These are phyloP conservation scores for Standfussiana lucernea DNA, from an alignment of 2,888 invertebrate genomes.

Conservation along the genomic window DNA sequence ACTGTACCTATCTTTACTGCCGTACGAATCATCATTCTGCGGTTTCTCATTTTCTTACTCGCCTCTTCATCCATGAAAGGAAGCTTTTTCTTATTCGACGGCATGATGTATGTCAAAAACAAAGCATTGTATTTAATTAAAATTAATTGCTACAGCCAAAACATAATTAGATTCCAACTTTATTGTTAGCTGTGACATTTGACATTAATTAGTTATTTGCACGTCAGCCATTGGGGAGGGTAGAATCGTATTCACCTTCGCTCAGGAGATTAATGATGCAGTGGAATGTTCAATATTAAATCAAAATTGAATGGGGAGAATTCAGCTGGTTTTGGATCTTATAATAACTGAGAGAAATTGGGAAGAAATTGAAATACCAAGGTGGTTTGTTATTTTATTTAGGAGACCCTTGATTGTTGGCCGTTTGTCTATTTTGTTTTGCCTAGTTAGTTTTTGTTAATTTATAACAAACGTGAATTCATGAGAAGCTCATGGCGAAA, in stretches of 20 bases:
- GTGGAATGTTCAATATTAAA: constrained; percentile 75
- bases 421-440: no score
- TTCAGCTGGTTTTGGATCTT: constrained; percentile 35
- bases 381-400: constrained; percentile 10
- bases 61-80: neutral
- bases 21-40: neutral
- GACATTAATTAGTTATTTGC: constrained; percentile 77
- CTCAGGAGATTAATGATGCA: constrained; percentile 75
- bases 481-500: no score
- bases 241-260: constrained; percentile 67
- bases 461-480: no score
- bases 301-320: constrained; percentile 63
- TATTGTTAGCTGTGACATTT: constrained; percentile 74
- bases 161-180: constrained; percentile 64
- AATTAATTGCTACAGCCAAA: constrained; percentile 56
- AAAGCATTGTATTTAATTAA: constrained; percentile 44
- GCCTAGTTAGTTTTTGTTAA: no score
- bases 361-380: constrained; percentile 33
- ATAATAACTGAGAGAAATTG: constrained; percentile 45
- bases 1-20: neutral
- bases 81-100: neutral
- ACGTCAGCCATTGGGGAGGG: constrained; percentile 68
- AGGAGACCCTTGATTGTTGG: no score
- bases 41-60: neutral
- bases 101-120: constrained; percentile 28